Evolutionary conservation across 2,888 invertebrate species (phyloP), one percentile per base, ranked within the genome.

Genomic region (Agonopterix arenella): DNA sequence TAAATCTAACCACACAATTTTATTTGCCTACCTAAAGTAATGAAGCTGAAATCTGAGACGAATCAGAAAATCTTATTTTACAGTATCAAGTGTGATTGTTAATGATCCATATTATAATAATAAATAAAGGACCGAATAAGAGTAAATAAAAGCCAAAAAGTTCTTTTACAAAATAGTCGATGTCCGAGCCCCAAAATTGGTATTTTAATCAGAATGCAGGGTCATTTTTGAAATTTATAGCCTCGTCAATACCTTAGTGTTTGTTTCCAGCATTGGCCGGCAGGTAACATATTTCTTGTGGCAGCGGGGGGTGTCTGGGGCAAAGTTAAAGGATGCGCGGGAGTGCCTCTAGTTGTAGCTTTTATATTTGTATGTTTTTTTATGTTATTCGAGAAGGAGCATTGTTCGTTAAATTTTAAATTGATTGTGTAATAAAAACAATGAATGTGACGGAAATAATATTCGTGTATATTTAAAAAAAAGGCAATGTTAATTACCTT

Each of bases 251-350:
- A 72, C 65, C 64, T 77, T 76, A 71, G 78, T 80, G 77, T 83
- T 79, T 81, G 81, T 83, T 84, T 80, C 83, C 76, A 75, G 70
- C 66, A 70, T 62, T 57, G 70, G 64, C 61, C 68, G 68, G 77
- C 82, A 82, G 86, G 83, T 80, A 82, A 82, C 79, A 80, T 83
- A 77, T 80, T 69, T 79, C 74, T 72, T 55, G 55, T 61, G 64
- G 59, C 84, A 66, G 77, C 86, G 75, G 86, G 88, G 78, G 84
- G 84, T 76, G 78, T 73, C 80, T 74, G 76, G 66, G 62, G 62
- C 70, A 64, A 68, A 66, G 45, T 18, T 59, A 67, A 70, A 71
- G 64, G 72, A 75, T 70, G 70, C 70, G 58, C 68, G 56, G 68
- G 66, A 70, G 66, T 65, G 60, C 53, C 56, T 61, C 64, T 62